Percentiles rank a stretch among this genome's conserved stretches.
Conservation (phyloP, 2,888 invertebrate species). For the Drosophila recens region DNA sequence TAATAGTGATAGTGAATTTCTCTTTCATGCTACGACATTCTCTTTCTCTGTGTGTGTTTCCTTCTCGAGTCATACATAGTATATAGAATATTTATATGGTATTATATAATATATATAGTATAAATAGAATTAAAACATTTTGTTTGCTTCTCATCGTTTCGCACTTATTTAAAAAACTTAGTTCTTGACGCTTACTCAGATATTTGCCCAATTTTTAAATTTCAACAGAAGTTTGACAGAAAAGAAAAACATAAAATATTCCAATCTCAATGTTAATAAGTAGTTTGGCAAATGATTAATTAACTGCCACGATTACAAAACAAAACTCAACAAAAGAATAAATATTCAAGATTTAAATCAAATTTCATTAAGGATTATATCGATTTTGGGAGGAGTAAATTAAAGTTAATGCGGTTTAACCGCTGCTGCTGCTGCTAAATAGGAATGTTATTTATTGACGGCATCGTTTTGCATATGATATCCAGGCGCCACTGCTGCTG, state of each 20-base stretch:
- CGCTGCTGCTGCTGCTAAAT: slow-evolving; percentile 85
- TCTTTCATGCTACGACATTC: slow-evolving; percentile 1
- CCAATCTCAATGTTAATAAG: slow-evolving; percentile 4
- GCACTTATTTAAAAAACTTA: slow-evolving; percentile 44
- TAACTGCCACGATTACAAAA: slow-evolving; percentile 11
- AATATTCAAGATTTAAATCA: slow-evolving; percentile 23
- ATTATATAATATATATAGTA: slow-evolving; percentile 33
- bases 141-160: slow-evolving; percentile 8
- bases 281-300: slow-evolving; percentile 18
- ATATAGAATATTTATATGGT: slow-evolving; percentile 37
- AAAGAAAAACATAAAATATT: background rate
- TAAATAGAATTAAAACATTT: slow-evolving; percentile 53
- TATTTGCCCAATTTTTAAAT: slow-evolving; percentile 29
- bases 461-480: slow-evolving; percentile 83
- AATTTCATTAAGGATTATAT: slow-evolving; percentile 18
- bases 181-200: slow-evolving; percentile 34
- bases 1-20: slow-evolving; percentile 63
- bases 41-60: slow-evolving; percentile 3
- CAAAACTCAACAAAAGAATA: slow-evolving; percentile 11
- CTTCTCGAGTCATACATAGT: slow-evolving; percentile 56
- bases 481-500: slow-evolving; percentile 68
- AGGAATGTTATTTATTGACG: slow-evolving; percentile 84
- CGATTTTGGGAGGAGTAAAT: slow-evolving; percentile 6
- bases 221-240: slow-evolving; percentile 10
- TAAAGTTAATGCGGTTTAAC: slow-evolving; percentile 75